A percentile compares a stretch with the other conserved stretches of the same genome.
phyloP scores from a whole-genome alignment of 2,888 invertebrate species.

The Oligia strigilis region DNA sequence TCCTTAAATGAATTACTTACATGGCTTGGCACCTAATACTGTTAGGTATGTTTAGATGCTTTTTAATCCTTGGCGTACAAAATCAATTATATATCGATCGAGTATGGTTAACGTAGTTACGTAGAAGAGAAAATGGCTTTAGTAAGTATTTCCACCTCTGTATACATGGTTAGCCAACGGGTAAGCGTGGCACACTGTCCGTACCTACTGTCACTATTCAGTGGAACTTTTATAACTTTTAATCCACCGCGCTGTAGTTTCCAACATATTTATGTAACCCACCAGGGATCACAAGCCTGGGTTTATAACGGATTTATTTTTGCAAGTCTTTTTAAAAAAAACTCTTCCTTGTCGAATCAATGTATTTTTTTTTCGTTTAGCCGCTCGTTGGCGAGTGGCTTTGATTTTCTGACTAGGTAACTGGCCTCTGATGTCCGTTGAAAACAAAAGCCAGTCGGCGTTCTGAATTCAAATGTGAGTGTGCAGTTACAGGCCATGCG shows the following conservation, averaged over 20 bases:
- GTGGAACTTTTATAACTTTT: constrained; percentile 20
- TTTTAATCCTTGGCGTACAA: neutral
- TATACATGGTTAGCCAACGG: neutral
- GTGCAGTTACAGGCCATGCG: constrained; percentile 18
- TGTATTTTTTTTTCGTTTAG: neutral
- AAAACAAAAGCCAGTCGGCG: constrained; percentile 32
- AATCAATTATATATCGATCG: neutral
- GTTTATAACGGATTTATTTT: constrained; percentile 20
- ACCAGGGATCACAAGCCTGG: neutral
- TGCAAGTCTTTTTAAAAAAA: constrained; percentile 3
- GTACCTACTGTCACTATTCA: constrained; percentile 28
- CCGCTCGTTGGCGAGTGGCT: neutral
- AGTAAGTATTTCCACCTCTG: neutral
- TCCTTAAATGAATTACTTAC: neutral
- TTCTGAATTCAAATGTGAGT: constrained; percentile 38
- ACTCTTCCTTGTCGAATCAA: neutral
- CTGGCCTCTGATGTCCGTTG: neutral
- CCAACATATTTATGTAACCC: constrained; percentile 17
- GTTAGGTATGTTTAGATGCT: neutral
- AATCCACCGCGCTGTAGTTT: constrained; percentile 12
- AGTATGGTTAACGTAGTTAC: neutral
- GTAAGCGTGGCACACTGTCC: neutral
- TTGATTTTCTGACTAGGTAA: neutral
- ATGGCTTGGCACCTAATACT: neutral
- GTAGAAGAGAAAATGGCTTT: neutral